A percentile compares a stretch with the other conserved stretches of the same genome.
These are phyloP conservation scores for Latheticus oryzae DNA, from an alignment of 2,888 invertebrate species.

Conservation along the genomic window DNA sequence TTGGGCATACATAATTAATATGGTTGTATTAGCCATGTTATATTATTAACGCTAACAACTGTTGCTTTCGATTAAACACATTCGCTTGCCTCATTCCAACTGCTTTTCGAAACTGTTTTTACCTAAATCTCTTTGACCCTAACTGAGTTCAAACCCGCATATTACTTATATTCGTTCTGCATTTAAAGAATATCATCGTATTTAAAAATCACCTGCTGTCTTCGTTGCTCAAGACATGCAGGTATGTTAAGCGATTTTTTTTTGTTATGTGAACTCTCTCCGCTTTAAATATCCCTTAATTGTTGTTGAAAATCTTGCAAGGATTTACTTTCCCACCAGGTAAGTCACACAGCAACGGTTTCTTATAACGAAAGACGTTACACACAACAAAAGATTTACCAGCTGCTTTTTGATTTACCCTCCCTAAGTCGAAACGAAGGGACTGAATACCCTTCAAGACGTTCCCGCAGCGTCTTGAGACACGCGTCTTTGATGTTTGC, in stretches of 20 bases:
- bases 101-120: constrained; percentile 38
- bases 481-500: constrained; percentile 50
- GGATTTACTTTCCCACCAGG: constrained; percentile 46
- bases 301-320: constrained; percentile 33
- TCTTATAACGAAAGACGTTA: constrained; percentile 61
- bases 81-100: constrained; percentile 21
- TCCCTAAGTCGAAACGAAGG: constrained; percentile 58
- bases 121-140: constrained; percentile 60
- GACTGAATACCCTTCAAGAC: constrained; percentile 53
- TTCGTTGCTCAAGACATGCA: constrained; percentile 42
- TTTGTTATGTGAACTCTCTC: background rate
- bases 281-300: constrained; percentile 30
- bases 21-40: constrained; percentile 63
- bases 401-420: constrained; percentile 64
- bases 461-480: constrained; percentile 61
- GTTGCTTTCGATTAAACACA: constrained; percentile 59
- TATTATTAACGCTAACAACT: constrained; percentile 66
- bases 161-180: constrained; percentile 25
- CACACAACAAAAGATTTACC: constrained; percentile 56
- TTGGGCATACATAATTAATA: constrained; percentile 67
- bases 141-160: constrained; percentile 63
- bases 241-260: constrained; percentile 38
- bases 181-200: constrained; percentile 26
- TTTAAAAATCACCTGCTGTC: constrained; percentile 40
- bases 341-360: constrained; percentile 51